phyloP scores from a whole-genome alignment of 2,113 vertebrate genomes.

The Macrotus californicus region DNA sequence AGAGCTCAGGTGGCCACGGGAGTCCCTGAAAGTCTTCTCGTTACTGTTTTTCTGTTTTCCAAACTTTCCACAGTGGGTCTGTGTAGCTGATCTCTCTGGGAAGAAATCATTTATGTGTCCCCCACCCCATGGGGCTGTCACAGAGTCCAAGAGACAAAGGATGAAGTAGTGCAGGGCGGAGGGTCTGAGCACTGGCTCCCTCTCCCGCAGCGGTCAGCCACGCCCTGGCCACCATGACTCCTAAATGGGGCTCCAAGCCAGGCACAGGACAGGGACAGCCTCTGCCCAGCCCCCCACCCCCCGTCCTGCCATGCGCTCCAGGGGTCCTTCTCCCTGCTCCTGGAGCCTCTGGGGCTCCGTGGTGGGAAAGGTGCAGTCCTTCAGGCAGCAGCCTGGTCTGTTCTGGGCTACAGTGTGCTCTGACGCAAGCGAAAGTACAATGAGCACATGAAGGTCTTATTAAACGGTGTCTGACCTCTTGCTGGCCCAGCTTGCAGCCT shows the following conservation, averaged over 20 bases:
- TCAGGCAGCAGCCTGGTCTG: not conserved
- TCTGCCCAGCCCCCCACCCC: not conserved
- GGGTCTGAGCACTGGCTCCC: not conserved
- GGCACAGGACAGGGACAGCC: not conserved
- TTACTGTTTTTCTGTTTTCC: not conserved
- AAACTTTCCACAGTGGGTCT: not conserved
- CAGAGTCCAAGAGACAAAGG: not conserved
- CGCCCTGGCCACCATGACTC: accelerated
- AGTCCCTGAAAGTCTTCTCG: not conserved
- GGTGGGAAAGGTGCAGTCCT: not conserved
- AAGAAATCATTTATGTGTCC: not conserved
- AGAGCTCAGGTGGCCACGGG: not conserved
- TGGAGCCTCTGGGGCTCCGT: not conserved
- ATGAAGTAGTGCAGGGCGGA: accelerated
- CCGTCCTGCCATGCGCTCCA: not conserved
- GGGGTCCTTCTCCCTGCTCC: not conserved
- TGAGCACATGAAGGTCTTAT: not conserved
- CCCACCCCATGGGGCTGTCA: too few species aligned
- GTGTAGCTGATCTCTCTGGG: not conserved
- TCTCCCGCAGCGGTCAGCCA: not conserved
- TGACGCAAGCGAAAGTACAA: not conserved
- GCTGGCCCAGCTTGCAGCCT: not conserved
- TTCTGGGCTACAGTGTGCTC: not conserved
- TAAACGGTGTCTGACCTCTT: not conserved
- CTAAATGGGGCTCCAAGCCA: not conserved